These are phyloP conservation scores for Paedocypris micromegethes DNA, from an alignment of 2,797 vertebrate species.

Conservation along the genomic window DNA sequence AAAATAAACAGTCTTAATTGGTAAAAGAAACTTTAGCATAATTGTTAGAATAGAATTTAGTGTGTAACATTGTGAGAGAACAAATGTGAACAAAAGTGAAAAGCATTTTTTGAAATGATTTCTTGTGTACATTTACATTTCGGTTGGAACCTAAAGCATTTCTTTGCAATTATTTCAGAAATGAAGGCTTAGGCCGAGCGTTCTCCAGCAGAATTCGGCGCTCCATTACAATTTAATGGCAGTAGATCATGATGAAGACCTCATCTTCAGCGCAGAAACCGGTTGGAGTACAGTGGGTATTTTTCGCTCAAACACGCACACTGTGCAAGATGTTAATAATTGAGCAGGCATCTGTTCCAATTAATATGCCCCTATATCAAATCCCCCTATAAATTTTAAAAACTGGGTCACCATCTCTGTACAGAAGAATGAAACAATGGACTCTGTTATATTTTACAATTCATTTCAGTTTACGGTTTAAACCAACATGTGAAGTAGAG, in stretches of 20 bases:
- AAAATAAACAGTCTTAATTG: too few relatives aligned
- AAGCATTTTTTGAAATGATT: too few relatives aligned
- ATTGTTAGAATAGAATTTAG: too few relatives aligned
- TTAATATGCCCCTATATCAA: slow-evolving; percentile 80
- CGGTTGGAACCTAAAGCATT: too few relatives aligned
- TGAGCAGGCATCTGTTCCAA: slow-evolving; percentile 82
- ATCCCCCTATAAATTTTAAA: slow-evolving; percentile 76
- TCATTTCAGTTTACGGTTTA: slow-evolving; percentile 1
- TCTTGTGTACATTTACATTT: too few relatives aligned
- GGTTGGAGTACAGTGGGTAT: slow-evolving; percentile 52
- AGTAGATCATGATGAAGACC: slow-evolving; percentile 39
- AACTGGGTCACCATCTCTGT: slow-evolving; percentile 74
- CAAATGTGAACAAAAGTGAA: too few relatives aligned
- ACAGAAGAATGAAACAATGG: slow-evolving; percentile 58
- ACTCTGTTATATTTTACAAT: slow-evolving; percentile 51
- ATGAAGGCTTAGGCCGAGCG: too few relatives aligned
- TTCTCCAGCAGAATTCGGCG: too few relatives aligned
- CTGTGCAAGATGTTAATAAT: slow-evolving; percentile 78
- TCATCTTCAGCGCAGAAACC: slow-evolving; percentile 9
- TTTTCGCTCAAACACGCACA: slow-evolving; percentile 72
- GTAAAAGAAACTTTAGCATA: too few relatives aligned
- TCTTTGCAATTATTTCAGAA: too few relatives aligned
- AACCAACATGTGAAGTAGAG: slow-evolving; percentile 38
- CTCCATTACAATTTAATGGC: slow-evolving; percentile 4
- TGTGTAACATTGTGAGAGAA: too few relatives aligned